Evolutionary conservation across 2,113 vertebrate genomes (phyloP).

Genomic region (mouse (Mus musculus)): GRCm39 chr7:65662001-65662500

Average conservation of each 20-base stretch:
- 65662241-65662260: constrained; percentile 57
- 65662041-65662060: constrained; percentile 47
- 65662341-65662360: not conserved
- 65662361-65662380: not conserved
- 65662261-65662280: not conserved
- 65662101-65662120: constrained; percentile 28
- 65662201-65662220: constrained; percentile 40
- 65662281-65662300: not conserved
- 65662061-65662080: constrained; percentile 1
- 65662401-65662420: not conserved
- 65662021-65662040: constrained; percentile 1
- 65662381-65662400: not conserved
- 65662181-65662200: not conserved
- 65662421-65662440: not conserved
- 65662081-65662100: not conserved
- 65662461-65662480: constrained; percentile 2
- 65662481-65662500: constrained; percentile 47
- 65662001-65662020: constrained; percentile 42
- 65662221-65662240: constrained; percentile 46
- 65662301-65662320: not conserved
- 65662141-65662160: constrained; percentile 35
- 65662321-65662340: not conserved
- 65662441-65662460: constrained; percentile 58
- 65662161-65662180: constrained; percentile 20
- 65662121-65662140: not conserved